phyloP scores from a whole-genome alignment of 2,888 invertebrate genomes.

The Spodoptera picta region DNA sequence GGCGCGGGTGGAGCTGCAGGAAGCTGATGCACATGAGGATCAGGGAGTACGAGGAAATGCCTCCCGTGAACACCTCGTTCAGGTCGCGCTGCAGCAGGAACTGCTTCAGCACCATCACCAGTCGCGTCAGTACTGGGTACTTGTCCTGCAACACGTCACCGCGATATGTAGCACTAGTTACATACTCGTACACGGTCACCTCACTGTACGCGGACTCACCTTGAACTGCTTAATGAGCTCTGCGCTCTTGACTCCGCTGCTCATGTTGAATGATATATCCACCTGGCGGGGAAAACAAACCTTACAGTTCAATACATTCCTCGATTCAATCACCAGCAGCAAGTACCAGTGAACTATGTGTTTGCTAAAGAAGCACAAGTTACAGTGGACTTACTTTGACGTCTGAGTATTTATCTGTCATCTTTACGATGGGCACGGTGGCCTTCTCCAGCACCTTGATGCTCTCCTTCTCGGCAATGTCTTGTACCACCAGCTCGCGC shows the following conservation, averaged over 20 bases:
- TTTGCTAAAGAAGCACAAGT: background rate
- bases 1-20: slow-evolving; percentile 96
- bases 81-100: slow-evolving; percentile 99
- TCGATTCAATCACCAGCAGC: no score
- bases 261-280: slow-evolving; percentile 99
- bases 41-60: slow-evolving; percentile 99
- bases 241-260: slow-evolving; percentile 98
- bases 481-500: slow-evolving; percentile 95
- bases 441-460: slow-evolving; percentile 99
- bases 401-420: slow-evolving; percentile 94
- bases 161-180: slow-evolving; percentile 1
- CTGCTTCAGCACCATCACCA: slow-evolving; percentile 99
- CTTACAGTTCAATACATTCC: background rate
- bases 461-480: slow-evolving; percentile 95
- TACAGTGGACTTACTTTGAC: slow-evolving; percentile 90
- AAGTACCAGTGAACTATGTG: background rate
- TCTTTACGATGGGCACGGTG: slow-evolving; percentile 99
- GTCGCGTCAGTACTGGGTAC: slow-evolving; percentile 96
- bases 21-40: slow-evolving; percentile 99
- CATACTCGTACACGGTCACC: slow-evolving; percentile 2
- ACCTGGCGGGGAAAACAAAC: slow-evolving; percentile 77
- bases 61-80: slow-evolving; percentile 99
- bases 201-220: slow-evolving; percentile 64
- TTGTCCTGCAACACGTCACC: slow-evolving; percentile 82
- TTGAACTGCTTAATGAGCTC: slow-evolving; percentile 98